Conservation (phyloP, 2,888 invertebrate species). For the Eupithecia pulchellata region DNA sequence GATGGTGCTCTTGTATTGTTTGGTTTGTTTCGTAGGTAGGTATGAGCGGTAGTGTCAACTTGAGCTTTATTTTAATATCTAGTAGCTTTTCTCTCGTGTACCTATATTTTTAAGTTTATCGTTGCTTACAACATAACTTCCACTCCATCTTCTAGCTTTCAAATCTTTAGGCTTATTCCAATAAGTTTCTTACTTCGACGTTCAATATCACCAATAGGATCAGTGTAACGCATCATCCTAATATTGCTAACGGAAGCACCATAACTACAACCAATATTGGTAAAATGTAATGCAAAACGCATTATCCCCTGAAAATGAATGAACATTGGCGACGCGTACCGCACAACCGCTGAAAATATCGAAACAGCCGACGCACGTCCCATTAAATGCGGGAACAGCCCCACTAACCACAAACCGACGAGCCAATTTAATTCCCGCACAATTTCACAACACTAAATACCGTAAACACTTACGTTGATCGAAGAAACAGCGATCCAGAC, state of each 20-base stretch:
- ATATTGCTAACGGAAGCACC: neutral
- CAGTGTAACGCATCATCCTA: neutral
- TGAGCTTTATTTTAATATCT: conserved; percentile 7
- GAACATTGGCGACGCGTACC: conserved; percentile 50
- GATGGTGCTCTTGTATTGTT: conserved; percentile 31
- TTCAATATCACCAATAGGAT: neutral
- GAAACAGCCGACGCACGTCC: conserved; percentile 63
- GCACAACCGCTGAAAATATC: conserved; percentile 64
- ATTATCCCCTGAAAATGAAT: conserved; percentile 52
- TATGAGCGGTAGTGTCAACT: conserved; percentile 21
- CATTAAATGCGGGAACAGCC: conserved; percentile 67
- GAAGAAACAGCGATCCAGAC: conserved; percentile 85
- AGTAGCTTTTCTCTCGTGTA: conserved; percentile 12
- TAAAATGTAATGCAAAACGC: conserved; percentile 40
- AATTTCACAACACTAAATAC: conserved; percentile 59
- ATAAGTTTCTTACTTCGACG: neutral
- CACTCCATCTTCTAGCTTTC: neutral
- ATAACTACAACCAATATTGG: conserved; percentile 23
- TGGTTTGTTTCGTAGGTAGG: too few relatives aligned
- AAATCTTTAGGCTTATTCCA: neutral
- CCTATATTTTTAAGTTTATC: conserved; percentile 9
- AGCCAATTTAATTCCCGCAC: conserved; percentile 61
- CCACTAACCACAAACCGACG: conserved; percentile 68
- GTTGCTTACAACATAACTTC: neutral
- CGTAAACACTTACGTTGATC: conserved; percentile 82